These are phyloP conservation scores for Tupiocoris notatus DNA, from an alignment of 2,888 invertebrate genomes.

Conservation along the genomic window DNA sequence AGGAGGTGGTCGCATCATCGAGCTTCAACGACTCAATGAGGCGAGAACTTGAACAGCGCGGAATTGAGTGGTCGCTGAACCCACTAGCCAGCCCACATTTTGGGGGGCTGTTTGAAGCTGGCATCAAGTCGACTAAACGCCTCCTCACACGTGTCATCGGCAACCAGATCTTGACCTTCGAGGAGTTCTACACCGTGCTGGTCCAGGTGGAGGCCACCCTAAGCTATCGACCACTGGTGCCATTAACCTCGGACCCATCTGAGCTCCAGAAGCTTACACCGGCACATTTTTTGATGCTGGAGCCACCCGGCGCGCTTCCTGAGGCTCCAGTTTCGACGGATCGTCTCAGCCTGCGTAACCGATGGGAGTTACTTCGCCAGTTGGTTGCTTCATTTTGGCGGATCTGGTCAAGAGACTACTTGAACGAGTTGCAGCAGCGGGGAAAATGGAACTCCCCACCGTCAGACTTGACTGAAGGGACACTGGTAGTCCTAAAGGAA, in stretches of 20 bases:
- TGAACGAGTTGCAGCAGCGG: neutral
- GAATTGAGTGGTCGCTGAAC: no score
- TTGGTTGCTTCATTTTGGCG: neutral
- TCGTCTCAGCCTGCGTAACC: no score
- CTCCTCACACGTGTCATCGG: neutral
- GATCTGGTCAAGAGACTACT: neutral
- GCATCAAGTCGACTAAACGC: neutral
- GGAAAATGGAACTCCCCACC: neutral
- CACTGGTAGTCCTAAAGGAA: no score
- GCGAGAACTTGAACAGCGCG: no score
- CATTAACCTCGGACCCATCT: neutral
- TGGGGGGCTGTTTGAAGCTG: neutral
- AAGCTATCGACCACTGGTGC: neutral
- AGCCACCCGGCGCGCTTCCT: neutral
- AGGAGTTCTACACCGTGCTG: neutral
- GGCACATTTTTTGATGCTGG: neutral
- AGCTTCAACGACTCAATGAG: no score
- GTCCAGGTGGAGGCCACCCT: slow-evolving; percentile 7
- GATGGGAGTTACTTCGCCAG: neutral
- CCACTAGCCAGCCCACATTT: no score
- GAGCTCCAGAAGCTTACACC: neutral
- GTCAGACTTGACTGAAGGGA: no score
- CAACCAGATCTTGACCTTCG: neutral
- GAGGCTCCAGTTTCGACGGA: neutral
- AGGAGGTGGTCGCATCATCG: no score